These are phyloP conservation scores for Heliconius cydno DNA, from an alignment of 2,888 invertebrate genomes.

Conservation along the genomic window DNA sequence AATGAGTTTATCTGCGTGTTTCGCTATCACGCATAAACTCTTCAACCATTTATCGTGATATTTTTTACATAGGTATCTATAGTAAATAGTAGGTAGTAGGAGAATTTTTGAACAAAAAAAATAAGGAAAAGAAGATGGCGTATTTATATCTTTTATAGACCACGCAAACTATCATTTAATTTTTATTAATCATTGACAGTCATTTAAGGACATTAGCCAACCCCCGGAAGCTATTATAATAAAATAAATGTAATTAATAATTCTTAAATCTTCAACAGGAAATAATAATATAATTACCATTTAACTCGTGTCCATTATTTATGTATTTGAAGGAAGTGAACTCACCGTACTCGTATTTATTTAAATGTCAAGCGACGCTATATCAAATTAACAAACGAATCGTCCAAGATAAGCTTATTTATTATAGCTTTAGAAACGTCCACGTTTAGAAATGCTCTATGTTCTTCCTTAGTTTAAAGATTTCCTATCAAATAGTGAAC, in stretches of 20 bases:
- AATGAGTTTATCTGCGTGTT: neutral
- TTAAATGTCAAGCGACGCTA: constrained; percentile 37
- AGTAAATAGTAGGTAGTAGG: too few relatives aligned
- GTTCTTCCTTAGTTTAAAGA: constrained; percentile 71
- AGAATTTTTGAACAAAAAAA: too few relatives aligned
- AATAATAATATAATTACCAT: constrained; percentile 14
- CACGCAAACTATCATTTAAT: too few relatives aligned
- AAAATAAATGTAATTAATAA: neutral
- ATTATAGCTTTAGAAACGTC: constrained; percentile 44
- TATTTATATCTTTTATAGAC: too few relatives aligned
- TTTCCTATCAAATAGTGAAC: constrained; percentile 75
- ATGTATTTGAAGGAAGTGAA: constrained; percentile 15
- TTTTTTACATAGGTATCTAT: neutral
- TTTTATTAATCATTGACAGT: too few relatives aligned
- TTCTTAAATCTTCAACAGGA: neutral
- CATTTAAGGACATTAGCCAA: too few relatives aligned
- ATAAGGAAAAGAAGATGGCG: too few relatives aligned
- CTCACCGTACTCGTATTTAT: constrained; percentile 14
- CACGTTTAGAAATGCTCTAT: constrained; percentile 52
- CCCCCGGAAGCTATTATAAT: neutral
- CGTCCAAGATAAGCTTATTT: constrained; percentile 34
- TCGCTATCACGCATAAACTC: neutral
- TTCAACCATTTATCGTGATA: neutral
- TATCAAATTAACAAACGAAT: constrained; percentile 35
- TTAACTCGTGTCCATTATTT: neutral